Conservation (phyloP, 2,113 vertebrate species). For the Centropristis striata region DNA sequence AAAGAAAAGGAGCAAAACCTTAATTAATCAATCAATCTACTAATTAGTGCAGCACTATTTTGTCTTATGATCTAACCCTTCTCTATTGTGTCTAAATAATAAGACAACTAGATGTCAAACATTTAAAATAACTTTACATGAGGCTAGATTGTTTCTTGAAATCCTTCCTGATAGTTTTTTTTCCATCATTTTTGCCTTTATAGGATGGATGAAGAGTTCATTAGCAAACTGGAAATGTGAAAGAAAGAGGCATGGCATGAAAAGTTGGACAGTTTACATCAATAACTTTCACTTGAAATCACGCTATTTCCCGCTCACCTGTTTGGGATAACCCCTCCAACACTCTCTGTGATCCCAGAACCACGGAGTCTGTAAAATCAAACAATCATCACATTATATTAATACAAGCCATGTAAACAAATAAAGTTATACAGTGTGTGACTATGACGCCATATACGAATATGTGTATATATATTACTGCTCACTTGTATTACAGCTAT, state of each 20-base stretch:
- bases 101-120: background rate
- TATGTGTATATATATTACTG: background rate
- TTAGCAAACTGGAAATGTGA: too few relatives aligned
- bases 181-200: too few relatives aligned
- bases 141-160: background rate
- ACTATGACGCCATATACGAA: background rate
- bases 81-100: background rate
- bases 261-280: background rate
- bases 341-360: conserved; percentile 90
- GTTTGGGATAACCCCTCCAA: conserved; percentile 91
- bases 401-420: background rate
- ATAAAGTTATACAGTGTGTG: background rate
- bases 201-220: too few relatives aligned
- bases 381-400: background rate
- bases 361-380: conserved; percentile 89
- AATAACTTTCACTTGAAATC: background rate
- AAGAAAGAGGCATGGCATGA: too few relatives aligned
- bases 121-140: background rate
- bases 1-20: background rate
- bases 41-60: too few relatives aligned
- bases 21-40: background rate
- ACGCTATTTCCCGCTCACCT: conserved; percentile 83
- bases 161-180: background rate
- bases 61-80: background rate
- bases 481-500: background rate